Evolutionary conservation across 1,140 invertebrate genomes (phyloP), one percentile per base, ranked within the genome.

Genomic region (Gonioctena quinquepunctata): DNA sequence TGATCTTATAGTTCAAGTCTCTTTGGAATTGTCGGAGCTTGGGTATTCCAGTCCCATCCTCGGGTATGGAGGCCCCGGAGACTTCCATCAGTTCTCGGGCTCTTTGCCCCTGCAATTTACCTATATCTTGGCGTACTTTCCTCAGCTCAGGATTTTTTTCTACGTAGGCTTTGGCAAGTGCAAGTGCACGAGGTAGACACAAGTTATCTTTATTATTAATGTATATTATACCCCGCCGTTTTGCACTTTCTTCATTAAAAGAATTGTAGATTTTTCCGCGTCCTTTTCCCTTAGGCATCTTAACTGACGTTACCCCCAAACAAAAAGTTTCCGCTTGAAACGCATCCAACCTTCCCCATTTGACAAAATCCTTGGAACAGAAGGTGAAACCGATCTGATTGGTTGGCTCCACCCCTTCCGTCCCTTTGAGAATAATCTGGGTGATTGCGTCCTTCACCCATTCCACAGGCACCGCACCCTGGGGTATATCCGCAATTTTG

Each of bases 291-390:
- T 8, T n/a, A 42, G 28, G 28, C 28, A 42, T 42, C n/a, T n/a
- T 42, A 16, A 19, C 33, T 8, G 33, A 23, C 13, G 42, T 52
- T 21, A 65, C 13, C 7, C 64, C 50, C 2, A 50, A n/a, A n/a
- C 28, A 42, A n/a, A 42, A 42, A 13, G 28, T 42, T 11, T 42
- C 28, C 8, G 50, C 16, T 25, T 19, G 22, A 66, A 66, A 16
- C 16, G 11, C 22, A 66, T 33, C 64, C 64, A 66, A 3, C 50
- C 64, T 13, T 54, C 7, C 19, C 64, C 64, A 25, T 27, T 23
- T 16, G n/a, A 7, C 22, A 23, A 66, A 66, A 27, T 66, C 25
- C 13, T 66, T 66, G 2, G 52, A 66, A 13, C 50, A 66, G 13
- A 66, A 66, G 3, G 50, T 28, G 22, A 56, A 66, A 13, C 50